Evolutionary conservation across 2,113 vertebrate species (phyloP).

Genomic region (cat (Felis catus)): DNA sequence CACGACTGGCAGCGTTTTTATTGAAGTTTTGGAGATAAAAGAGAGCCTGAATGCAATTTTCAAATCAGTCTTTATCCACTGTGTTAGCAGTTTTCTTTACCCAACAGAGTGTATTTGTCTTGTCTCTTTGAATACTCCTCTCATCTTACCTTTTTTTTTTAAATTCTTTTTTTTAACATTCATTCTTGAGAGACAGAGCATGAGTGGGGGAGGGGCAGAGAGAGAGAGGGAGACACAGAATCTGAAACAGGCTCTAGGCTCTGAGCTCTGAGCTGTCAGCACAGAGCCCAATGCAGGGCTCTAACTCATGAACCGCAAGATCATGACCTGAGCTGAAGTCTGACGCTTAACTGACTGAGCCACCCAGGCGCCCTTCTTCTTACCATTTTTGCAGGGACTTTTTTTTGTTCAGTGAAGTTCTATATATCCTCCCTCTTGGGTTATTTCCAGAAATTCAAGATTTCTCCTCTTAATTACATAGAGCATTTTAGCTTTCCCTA

Average conservation of each 20-base stretch:
- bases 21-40: not conserved
- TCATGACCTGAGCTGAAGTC: too few relatives aligned
- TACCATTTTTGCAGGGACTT: not conserved
- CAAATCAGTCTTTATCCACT: not conserved
- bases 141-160: not conserved
- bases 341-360: too few relatives aligned
- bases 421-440: not conserved
- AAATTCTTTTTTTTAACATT: too few relatives aligned
- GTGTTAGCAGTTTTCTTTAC: not conserved
- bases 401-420: not conserved
- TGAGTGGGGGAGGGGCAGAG: too few relatives aligned
- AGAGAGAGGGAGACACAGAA: too few relatives aligned
- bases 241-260: too few relatives aligned
- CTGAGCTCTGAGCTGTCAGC: too few relatives aligned
- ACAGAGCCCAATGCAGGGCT: too few relatives aligned
- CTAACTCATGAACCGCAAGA: too few relatives aligned
- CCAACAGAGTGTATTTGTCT: not conserved
- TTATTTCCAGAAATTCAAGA: not conserved
- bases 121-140: not conserved
- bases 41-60: not conserved
- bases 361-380: not conserved
- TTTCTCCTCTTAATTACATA: not conserved
- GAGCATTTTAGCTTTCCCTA: not conserved
- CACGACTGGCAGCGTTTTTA: not conserved
- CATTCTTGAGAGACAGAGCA: too few relatives aligned